Conservation (phyloP, 2,113 vertebrate species). For the Tetrax tetrax region DNA sequence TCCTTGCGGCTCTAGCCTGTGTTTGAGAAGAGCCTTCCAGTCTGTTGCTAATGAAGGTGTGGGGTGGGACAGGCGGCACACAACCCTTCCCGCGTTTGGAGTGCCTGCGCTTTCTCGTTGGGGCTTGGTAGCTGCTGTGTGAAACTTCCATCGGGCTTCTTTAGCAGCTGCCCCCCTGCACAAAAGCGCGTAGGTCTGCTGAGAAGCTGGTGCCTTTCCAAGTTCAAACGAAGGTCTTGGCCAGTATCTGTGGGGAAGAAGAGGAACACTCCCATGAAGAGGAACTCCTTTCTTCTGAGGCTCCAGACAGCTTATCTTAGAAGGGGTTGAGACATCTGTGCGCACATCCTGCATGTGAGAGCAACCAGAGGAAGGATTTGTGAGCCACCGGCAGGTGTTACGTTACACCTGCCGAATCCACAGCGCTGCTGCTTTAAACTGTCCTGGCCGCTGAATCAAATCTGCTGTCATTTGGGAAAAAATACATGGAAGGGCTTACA, state of each 20-base stretch:
- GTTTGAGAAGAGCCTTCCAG: neutral
- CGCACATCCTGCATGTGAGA: neutral
- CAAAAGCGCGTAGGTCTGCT: neutral
- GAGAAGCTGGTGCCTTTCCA: neutral
- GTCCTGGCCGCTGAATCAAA: fast-evolving
- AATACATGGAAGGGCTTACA: neutral
- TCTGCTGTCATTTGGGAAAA: neutral
- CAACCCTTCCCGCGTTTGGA: fast-evolving
- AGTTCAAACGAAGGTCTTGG: neutral
- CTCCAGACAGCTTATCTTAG: neutral
- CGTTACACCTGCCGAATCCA: neutral
- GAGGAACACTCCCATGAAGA: neutral
- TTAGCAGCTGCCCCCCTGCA: neutral
- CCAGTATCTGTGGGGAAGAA: neutral
- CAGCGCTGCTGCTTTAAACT: neutral
- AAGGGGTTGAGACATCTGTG: neutral
- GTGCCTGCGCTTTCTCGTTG: neutral
- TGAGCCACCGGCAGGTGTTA: neutral
- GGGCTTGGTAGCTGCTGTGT: neutral
- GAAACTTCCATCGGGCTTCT: neutral
- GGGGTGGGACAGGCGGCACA: neutral
- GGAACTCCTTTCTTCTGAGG: neutral
- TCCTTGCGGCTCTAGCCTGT: neutral
- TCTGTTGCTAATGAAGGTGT: neutral
- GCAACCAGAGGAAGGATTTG: neutral